Conservation (phyloP, 2,113 vertebrate genomes). For the Phodopus roborovskii region DNA sequence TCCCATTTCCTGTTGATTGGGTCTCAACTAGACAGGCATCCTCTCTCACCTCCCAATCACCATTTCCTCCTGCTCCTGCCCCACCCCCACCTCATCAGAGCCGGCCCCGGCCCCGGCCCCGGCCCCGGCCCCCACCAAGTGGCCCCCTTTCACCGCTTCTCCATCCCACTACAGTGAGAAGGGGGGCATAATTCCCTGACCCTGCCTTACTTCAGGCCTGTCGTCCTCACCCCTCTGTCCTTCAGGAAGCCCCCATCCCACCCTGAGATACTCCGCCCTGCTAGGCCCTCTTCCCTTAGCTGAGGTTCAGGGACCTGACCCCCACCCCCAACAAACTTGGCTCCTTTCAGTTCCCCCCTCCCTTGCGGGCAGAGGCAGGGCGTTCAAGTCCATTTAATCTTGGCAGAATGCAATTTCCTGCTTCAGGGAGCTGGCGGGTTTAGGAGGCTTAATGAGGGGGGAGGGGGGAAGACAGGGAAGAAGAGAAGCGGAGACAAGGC, state of each 20-base stretch:
- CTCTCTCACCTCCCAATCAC: conserved; percentile 69
- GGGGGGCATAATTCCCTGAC: neutral
- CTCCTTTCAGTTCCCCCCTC: conserved; percentile 71
- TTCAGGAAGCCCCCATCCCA: neutral
- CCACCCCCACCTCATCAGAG: conserved; percentile 36
- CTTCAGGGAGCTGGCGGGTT: conserved; percentile 83
- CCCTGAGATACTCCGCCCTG: neutral
- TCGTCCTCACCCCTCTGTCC: neutral
- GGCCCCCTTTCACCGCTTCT: conserved; percentile 48
- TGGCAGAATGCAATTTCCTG: conserved; percentile 85
- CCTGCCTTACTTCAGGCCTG: neutral
- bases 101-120: too few relatives aligned
- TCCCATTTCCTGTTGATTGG: conserved; percentile 69
- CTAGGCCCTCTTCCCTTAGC: conserved; percentile 7
- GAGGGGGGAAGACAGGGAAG: conserved; percentile 63
- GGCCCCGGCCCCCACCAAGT: conserved; percentile 34
- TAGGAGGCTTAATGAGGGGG: conserved; percentile 83
- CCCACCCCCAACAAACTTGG: conserved; percentile 68
- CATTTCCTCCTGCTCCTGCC: neutral
- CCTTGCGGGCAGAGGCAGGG: conserved; percentile 78
- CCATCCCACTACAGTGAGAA: neutral
- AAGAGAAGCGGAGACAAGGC: conserved; percentile 30
- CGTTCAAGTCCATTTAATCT: conserved; percentile 85
- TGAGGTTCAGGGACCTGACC: neutral
- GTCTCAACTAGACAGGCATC: conserved; percentile 50